A percentile compares a stretch with the other conserved stretches of the same genome.
Conservation (phyloP, 2,797 vertebrate genomes). For the Typhlichthys eigenmanni region DNA sequence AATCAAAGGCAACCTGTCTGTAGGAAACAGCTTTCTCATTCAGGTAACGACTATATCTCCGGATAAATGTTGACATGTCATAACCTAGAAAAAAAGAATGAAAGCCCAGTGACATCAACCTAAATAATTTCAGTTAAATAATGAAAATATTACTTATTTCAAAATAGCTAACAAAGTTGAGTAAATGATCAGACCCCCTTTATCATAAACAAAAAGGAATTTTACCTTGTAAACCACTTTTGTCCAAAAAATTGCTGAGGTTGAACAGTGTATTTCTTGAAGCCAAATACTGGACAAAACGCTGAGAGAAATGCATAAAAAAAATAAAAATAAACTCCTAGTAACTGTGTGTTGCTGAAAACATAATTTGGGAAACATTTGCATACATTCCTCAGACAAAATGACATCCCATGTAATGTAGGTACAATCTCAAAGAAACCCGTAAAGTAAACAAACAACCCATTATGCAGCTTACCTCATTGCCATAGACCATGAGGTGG, state of each 20-base stretch:
- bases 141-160: not conserved
- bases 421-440: not conserved
- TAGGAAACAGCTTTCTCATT: constrained; percentile 99
- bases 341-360: not conserved
- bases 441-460: not conserved
- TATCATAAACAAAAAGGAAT: not conserved
- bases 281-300: constrained; percentile 99
- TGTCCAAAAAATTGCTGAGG: constrained; percentile 99
- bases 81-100: constrained; percentile 79
- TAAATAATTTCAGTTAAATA: not conserved
- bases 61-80: constrained; percentile 99
- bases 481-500: constrained; percentile 98
- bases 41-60: constrained; percentile 96
- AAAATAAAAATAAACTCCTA: not conserved
- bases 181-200: not conserved
- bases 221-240: constrained; percentile 98
- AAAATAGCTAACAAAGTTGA: not conserved
- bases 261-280: constrained; percentile 99
- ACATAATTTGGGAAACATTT: too few relatives aligned
- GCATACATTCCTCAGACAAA: too few relatives aligned
- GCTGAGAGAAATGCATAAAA: constrained; percentile 71
- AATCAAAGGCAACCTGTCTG: constrained; percentile 99
- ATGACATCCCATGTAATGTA: not conserved
- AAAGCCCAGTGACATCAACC: not conserved
- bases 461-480: constrained; percentile 82